Conservation (phyloP, 2,888 invertebrate species). For the Harmothoe impar region DNA sequence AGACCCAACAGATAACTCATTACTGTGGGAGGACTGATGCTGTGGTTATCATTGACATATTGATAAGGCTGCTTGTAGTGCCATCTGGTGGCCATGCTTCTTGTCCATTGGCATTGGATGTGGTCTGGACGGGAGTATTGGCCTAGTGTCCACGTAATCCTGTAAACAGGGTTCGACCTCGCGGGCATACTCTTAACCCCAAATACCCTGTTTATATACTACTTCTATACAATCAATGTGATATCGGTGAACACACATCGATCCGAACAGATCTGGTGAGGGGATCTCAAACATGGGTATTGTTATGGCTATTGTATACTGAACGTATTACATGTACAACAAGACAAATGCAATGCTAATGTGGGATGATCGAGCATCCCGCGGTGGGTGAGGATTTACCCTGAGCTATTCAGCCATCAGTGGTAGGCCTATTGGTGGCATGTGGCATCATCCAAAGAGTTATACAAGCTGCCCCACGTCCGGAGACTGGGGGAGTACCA, state of each 20-base stretch:
- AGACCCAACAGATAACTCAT: too few species aligned
- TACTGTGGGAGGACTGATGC: too few species aligned
- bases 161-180: background rate
- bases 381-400: too few species aligned
- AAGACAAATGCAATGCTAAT: too few species aligned
- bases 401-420: background rate
- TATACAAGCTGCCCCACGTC: background rate
- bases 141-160: background rate
- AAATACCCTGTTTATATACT: background rate
- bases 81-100: background rate
- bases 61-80: background rate
- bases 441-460: background rate
- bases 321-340: too few species aligned
- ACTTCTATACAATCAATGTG: too few species aligned
- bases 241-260: too few species aligned
- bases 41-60: too few species aligned
- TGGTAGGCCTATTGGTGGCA: background rate
- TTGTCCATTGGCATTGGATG: constrained; percentile 13
- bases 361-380: too few species aligned
- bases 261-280: too few species aligned
- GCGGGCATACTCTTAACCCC: constrained; percentile 4
- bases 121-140: background rate
- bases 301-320: too few species aligned
- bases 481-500: background rate
- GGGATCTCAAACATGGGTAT: too few species aligned